Evolutionary conservation across 2,888 invertebrate genomes (phyloP), one percentile per base, ranked within the genome.

Genomic region (Mellilla xanthometata): DNA sequence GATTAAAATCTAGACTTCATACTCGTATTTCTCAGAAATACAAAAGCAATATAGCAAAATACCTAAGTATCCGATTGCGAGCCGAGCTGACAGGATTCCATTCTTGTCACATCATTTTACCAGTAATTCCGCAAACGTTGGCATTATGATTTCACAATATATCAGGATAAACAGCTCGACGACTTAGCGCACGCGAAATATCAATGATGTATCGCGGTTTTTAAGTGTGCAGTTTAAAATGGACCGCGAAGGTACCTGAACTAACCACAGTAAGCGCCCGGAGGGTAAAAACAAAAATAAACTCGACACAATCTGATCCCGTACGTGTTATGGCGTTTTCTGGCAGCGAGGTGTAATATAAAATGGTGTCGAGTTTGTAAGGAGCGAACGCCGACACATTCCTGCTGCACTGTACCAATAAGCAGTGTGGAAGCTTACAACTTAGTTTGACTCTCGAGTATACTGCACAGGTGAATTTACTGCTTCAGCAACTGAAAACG

Each of bases 361-460:
- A 78, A 79, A 76, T 73, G 54, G 47, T 52, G 54, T 41, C 50
- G 48, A 35, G 50, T 39, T 44, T 56, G 51, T 42, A 55, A 54
- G 54, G 54, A 52, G 52, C 49, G 50, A 56, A 45, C 54, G 73
- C 81, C 77, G 80, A 76, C 84, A 81, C 84, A 81, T 87, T 85
- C 47, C 41, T 47, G 12, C 23, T 38, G 10, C 41, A 33, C 23
- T 48, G 33, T 33, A 41, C 9, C 12, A 11, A 26, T 36, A 10
- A 31, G 30, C 40, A 46, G 46, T 30, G 10, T 23, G 11, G n/a
- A 13, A 46, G 23, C 35, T 46, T 27, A n/a, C n/a, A 12, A 23
- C 13, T 23, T 3, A 30, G 26, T n/a, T n/a, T 7, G 26, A 9
- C 9, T n/a, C n/a, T n/a, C n/a, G n/a, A n/a, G n/a, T n/a, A n/a